These are phyloP conservation scores for Microplitis mediator DNA, from an alignment of 1,140 invertebrate genomes.

Conservation along the genomic window DNA sequence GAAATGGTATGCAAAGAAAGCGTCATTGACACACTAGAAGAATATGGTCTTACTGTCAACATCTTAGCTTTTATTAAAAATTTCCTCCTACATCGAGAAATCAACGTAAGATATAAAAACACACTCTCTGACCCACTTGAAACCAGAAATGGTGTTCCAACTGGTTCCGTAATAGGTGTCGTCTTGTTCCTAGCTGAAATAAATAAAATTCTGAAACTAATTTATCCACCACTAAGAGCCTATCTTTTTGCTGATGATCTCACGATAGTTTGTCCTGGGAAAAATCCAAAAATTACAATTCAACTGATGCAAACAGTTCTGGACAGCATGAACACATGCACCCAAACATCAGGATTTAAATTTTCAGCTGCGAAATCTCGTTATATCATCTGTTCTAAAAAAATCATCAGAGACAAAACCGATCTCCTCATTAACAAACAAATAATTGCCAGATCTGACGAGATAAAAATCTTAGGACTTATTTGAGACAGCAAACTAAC, in stretches of 20 bases:
- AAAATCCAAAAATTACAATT: not conserved
- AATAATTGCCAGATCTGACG: constrained; percentile 6
- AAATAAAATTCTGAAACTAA: not conserved
- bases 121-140: not conserved
- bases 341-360: not conserved
- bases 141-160: constrained; percentile 4
- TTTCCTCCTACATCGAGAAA: not conserved
- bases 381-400: not conserved
- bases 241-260: constrained; percentile 3
- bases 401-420: not conserved
- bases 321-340: not conserved
- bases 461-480: constrained; percentile 32
- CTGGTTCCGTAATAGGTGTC: constrained; percentile 2
- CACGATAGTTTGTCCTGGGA: not conserved
- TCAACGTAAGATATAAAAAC: not conserved
- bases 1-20: constrained; percentile 4
- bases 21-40: not conserved
- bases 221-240: not conserved
- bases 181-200: not conserved
- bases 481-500: constrained; percentile 28
- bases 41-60: not conserved
- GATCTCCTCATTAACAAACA: not conserved
- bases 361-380: constrained; percentile 6
- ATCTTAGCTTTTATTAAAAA: not conserved
- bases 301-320: not conserved